phyloP scores from a whole-genome alignment of 2,888 invertebrate genomes.

The Bursaphelenchus okinawaensis region DNA sequence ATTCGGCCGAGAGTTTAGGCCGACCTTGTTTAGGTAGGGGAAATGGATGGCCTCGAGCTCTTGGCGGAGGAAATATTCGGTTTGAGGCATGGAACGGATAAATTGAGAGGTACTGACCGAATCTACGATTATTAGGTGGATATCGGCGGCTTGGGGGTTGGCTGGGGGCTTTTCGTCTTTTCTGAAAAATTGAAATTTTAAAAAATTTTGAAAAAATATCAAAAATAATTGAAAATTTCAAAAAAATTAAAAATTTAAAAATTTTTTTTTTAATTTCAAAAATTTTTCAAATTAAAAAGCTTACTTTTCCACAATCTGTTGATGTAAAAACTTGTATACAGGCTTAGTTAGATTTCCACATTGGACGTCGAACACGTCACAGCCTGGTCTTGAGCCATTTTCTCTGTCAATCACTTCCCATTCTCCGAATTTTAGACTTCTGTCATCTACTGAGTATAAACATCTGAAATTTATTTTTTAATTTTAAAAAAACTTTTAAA shows the following conservation, averaged over 20 bases:
- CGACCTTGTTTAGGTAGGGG: slow-evolving; percentile 43
- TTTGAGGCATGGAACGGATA: slow-evolving; percentile 18
- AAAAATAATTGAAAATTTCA: neutral
- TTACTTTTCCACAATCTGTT: slow-evolving; percentile 14
- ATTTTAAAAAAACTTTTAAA: neutral
- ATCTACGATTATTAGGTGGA: slow-evolving; percentile 21
- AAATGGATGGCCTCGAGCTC: slow-evolving; percentile 33
- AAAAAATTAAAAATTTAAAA: neutral
- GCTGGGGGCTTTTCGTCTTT: neutral
- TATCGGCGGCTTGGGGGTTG: slow-evolving; percentile 3
- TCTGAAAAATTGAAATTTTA: neutral
- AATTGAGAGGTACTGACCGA: slow-evolving; percentile 17
- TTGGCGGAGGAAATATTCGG: slow-evolving; percentile 9
- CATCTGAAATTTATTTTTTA: slow-evolving; percentile 8
- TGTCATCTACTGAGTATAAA: slow-evolving; percentile 4
- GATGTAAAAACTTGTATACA: slow-evolving; percentile 13
- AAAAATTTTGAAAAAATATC: neutral
- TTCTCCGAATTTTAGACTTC: slow-evolving; percentile 4
- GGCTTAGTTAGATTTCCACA: slow-evolving; percentile 1
- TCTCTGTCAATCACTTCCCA: slow-evolving; percentile 1
- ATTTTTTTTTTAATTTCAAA: neutral
- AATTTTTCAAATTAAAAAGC: slow-evolving; percentile 1
- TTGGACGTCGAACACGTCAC: slow-evolving; percentile 14
- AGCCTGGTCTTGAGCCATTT: slow-evolving; percentile 1
- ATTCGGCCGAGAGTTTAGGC: slow-evolving; percentile 41